Conservation (phyloP, 2,113 vertebrate genomes). For the Thinocorus orbignyianus region DNA sequence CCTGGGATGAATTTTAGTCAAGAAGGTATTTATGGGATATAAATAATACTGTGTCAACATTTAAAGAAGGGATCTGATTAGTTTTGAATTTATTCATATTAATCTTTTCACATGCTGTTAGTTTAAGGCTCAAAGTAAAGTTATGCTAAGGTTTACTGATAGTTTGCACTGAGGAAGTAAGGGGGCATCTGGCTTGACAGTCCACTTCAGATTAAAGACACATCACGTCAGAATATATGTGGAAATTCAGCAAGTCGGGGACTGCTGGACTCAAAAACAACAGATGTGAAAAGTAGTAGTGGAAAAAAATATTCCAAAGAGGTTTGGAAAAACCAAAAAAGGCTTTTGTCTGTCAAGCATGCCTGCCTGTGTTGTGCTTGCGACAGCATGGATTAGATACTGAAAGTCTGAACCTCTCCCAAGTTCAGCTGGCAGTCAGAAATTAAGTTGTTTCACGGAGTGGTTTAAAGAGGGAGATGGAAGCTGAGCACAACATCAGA, state of each 20-base stretch:
- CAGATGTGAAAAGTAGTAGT: not conserved
- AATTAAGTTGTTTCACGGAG: not conserved
- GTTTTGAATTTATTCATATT: conserved; percentile 83
- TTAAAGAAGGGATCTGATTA: conserved; percentile 79
- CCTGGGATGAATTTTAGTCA: conserved; percentile 81
- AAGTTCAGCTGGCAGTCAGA: not conserved
- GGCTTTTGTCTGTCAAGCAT: not conserved
- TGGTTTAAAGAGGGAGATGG: not conserved
- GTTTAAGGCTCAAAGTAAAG: conserved; percentile 77
- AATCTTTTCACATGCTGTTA: conserved; percentile 81
- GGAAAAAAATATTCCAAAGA: not conserved
- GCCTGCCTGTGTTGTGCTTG: not conserved
- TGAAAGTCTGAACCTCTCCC: not conserved
- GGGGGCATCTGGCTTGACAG: conserved; percentile 32
- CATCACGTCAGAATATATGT: not conserved
- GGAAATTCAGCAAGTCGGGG: not conserved
- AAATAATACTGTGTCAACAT: conserved; percentile 91
- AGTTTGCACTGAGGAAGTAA: conserved; percentile 56
- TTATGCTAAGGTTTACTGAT: conserved; percentile 71
- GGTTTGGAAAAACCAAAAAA: not conserved
- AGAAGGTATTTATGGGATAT: conserved; percentile 88
- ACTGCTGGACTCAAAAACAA: not conserved
- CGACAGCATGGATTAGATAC: not conserved
- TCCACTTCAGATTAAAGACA: conserved; percentile 44
- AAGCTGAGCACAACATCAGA: not conserved